Conservation (phyloP, 2,888 invertebrate species). For the Phyllotreta cruciferae region DNA sequence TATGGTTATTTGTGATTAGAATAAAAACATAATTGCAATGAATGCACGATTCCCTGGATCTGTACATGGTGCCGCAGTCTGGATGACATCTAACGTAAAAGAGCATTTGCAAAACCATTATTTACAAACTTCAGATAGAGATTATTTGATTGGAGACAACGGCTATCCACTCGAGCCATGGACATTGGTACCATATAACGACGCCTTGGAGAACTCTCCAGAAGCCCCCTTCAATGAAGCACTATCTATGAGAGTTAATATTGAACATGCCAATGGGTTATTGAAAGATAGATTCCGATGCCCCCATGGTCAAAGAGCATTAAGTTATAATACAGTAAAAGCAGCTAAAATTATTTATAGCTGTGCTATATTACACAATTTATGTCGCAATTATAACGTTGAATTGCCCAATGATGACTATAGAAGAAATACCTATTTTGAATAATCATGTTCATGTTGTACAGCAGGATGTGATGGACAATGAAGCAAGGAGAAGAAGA, state of each 20-base stretch:
- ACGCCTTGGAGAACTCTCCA: slow-evolving; percentile 8
- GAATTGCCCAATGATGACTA: not conserved
- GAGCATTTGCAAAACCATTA: not conserved
- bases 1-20: too few species aligned
- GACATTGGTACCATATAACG: slow-evolving; percentile 12
- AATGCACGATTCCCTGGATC: not conserved
- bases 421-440: not conserved
- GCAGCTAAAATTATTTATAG: slow-evolving; percentile 29
- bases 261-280: slow-evolving; percentile 20
- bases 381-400: not conserved
- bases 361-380: slow-evolving; percentile 26
- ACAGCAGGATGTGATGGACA: too few species aligned
- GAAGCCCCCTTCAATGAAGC: slow-evolving; percentile 8
- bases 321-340: slow-evolving; percentile 18
- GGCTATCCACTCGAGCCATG: slow-evolving; percentile 23
- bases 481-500: too few species aligned
- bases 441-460: too few species aligned
- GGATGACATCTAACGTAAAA: slow-evolving; percentile 1
- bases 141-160: slow-evolving; percentile 17
- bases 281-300: slow-evolving; percentile 24
- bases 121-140: not conserved
- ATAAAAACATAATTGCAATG: not conserved
- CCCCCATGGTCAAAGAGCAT: slow-evolving; percentile 25
- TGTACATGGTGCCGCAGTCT: not conserved
- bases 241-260: slow-evolving; percentile 7